Percentiles rank a stretch among this genome's conserved stretches.
Conservation (phyloP, 2,113 vertebrate genomes). For the Gallinago undulata region DNA sequence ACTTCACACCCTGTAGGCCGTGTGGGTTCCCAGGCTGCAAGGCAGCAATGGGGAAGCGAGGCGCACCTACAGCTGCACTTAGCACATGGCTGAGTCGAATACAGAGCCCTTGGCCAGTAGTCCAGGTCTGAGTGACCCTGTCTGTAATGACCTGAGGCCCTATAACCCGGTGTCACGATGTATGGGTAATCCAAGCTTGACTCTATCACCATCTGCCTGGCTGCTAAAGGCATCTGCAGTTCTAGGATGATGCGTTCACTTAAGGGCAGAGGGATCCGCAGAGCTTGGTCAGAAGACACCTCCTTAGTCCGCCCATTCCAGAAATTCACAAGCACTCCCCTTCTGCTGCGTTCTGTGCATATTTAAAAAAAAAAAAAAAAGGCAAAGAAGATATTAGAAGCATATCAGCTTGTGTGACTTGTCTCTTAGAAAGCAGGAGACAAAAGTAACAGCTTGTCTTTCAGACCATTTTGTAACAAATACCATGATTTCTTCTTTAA, state of each 20-base stretch:
- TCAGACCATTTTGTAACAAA: background rate
- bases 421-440: background rate
- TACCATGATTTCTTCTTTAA: background rate
- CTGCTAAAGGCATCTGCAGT: slow-evolving; percentile 68
- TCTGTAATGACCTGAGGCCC: slow-evolving; percentile 16
- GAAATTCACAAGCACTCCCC: slow-evolving; percentile 64
- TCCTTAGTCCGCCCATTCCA: slow-evolving; percentile 72
- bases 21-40: background rate
- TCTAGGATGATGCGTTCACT: slow-evolving; percentile 65
- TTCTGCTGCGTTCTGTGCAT: background rate
- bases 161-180: slow-evolving; percentile 16
- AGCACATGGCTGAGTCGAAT: background rate
- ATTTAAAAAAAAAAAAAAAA: background rate
- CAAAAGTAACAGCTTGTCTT: background rate
- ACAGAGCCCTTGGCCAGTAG: background rate
- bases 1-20: background rate
- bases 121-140: background rate
- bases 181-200: slow-evolving; percentile 59
- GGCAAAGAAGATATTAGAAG: background rate
- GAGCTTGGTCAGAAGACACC: slow-evolving; percentile 35
- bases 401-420: background rate
- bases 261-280: slow-evolving; percentile 42
- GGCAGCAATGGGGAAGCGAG: background rate
- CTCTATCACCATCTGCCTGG: slow-evolving; percentile 63
- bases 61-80: background rate